Evolutionary conservation across 2,888 invertebrate species (phyloP).

Genomic region (Pristionchus japonicus): DNA sequence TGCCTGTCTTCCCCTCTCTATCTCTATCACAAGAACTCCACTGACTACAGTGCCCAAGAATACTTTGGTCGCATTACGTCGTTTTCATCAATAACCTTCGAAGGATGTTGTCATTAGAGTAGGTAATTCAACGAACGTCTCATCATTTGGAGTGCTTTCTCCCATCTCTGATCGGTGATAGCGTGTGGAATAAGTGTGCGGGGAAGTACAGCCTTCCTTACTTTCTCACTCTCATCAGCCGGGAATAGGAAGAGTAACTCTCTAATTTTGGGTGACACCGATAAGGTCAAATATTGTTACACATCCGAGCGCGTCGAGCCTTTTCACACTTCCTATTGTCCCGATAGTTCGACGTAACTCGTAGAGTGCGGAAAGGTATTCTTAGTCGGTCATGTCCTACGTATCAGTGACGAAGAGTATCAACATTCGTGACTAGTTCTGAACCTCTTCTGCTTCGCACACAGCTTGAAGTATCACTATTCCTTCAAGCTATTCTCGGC

Average conservation of each 20-base stretch:
- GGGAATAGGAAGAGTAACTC: background rate
- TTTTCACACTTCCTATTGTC: background rate
- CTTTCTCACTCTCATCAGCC: too few relatives aligned
- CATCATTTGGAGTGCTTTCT: too few relatives aligned
- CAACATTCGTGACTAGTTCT: too few relatives aligned
- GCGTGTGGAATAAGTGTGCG: too few relatives aligned
- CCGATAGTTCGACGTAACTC: background rate
- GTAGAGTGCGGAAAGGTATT: too few relatives aligned
- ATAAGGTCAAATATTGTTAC: slow-evolving; percentile 37
- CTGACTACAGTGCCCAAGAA: background rate
- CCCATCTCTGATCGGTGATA: too few relatives aligned
- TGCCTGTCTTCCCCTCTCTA: background rate
- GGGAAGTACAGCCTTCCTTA: too few relatives aligned
- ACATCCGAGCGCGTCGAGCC: background rate
- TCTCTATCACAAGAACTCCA: background rate
- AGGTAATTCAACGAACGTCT: too few relatives aligned
- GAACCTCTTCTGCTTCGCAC: too few relatives aligned
- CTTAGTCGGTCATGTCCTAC: too few relatives aligned
- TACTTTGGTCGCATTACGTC: slow-evolving; percentile 1
- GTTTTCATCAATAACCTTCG: slow-evolving; percentile 7
- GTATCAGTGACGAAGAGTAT: too few relatives aligned
- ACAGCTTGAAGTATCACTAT: background rate
- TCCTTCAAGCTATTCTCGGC: background rate
- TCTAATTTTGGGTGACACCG: slow-evolving; percentile 3
- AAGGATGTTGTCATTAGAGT: background rate